phyloP scores from a whole-genome alignment of 1,140 invertebrate species.

The Zaprionus nigranus region DNA sequence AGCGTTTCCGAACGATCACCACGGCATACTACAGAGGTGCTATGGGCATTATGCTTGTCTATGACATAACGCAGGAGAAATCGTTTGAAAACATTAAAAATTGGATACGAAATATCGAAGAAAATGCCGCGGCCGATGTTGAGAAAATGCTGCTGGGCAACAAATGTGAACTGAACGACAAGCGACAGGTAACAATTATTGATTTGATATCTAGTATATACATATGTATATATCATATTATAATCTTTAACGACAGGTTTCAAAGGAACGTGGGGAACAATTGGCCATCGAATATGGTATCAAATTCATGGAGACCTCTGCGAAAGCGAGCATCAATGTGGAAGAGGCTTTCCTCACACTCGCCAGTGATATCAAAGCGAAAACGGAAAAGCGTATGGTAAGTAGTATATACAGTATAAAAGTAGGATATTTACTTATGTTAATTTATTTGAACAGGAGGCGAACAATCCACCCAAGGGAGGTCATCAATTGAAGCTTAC shows the following conservation, averaged over 20 bases:
- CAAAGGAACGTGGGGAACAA: conserved; percentile 90
- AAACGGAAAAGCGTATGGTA: conserved; percentile 98
- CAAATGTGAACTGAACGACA: conserved; percentile 96
- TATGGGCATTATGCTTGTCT: conserved; percentile 99
- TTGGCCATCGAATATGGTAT: conserved; percentile 96
- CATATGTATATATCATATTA: too few relatives aligned
- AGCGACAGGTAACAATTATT: conserved; percentile 90
- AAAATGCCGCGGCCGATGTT: conserved; percentile 96
- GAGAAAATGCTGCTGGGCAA: conserved; percentile 98
- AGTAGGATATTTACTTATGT: background rate
- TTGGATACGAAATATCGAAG: conserved; percentile 99
- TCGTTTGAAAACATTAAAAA: conserved; percentile 99
- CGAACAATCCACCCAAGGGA: conserved; percentile 91
- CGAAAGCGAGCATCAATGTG: conserved; percentile 95
- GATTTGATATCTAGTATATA: too few relatives aligned
- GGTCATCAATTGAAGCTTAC: conserved; percentile 88
- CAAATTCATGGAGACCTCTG: conserved; percentile 97
- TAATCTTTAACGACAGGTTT: conserved; percentile 84
- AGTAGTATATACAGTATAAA: conserved; percentile 61
- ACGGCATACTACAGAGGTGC: conserved; percentile 99
- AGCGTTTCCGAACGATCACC: conserved; percentile 98
- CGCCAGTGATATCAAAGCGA: conserved; percentile 96
- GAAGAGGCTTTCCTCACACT: conserved; percentile 96
- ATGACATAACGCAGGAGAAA: conserved; percentile 99
- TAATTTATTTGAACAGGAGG: conserved; percentile 86